Evolutionary conservation across 2,888 invertebrate species (phyloP).

Genomic region (Philonicus albiceps): DNA sequence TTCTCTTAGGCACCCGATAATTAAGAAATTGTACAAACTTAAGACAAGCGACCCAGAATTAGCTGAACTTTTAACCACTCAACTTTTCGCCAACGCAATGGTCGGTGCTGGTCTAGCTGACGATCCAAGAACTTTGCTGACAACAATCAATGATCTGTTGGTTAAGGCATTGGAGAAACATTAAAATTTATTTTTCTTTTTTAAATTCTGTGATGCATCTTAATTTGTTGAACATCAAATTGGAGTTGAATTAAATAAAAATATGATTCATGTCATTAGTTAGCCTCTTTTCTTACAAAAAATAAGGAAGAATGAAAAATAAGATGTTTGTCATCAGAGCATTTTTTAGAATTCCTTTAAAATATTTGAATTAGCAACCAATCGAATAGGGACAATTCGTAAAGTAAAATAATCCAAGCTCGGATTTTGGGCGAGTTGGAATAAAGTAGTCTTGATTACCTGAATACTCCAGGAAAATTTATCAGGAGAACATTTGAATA

Average conservation of each 20-base stretch:
- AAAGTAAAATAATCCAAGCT: too few relatives aligned
- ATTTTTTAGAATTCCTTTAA: too few relatives aligned
- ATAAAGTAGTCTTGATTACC: too few relatives aligned
- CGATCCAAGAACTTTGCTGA: constrained; percentile 86
- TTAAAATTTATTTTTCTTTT: constrained; percentile 55
- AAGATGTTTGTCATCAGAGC: too few relatives aligned
- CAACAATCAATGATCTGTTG: constrained; percentile 86
- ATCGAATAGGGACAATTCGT: too few relatives aligned
- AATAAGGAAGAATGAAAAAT: too few relatives aligned
- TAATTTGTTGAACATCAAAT: background rate
- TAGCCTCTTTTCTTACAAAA: too few relatives aligned
- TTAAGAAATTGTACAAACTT: constrained; percentile 84
- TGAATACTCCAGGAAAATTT: too few relatives aligned
- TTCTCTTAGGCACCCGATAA: constrained; percentile 80
- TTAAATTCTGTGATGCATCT: background rate
- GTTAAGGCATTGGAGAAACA: constrained; percentile 82
- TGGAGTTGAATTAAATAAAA: background rate
- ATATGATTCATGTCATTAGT: too few relatives aligned
- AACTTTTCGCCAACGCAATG: constrained; percentile 94
- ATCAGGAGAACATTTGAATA: too few relatives aligned
- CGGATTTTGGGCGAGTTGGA: too few relatives aligned
- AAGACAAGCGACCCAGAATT: constrained; percentile 78
- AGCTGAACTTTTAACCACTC: constrained; percentile 84
- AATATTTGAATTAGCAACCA: too few relatives aligned
- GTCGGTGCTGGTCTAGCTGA: constrained; percentile 92